Percentiles rank a stretch among this genome's conserved stretches.
Conservation (phyloP, 1,140 invertebrate genomes). For the Diorhabda sublineata region DNA sequence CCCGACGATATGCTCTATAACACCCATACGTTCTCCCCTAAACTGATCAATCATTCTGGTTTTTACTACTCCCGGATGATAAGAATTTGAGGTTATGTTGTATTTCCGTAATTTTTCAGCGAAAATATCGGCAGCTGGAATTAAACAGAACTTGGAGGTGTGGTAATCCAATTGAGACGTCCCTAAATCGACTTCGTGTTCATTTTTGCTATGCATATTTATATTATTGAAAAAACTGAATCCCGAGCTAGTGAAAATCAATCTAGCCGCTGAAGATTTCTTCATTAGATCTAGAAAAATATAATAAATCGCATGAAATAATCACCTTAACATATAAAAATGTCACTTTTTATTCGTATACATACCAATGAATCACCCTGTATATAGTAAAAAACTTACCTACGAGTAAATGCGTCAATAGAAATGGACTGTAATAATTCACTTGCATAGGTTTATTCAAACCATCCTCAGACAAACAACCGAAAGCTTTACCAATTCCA, state of each 20-base stretch:
- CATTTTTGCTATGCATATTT: neutral
- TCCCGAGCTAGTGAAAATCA: constrained; percentile 4
- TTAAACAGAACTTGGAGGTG: constrained; percentile 4
- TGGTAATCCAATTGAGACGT: neutral
- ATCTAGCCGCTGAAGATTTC: constrained; percentile 3
- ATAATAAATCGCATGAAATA: neutral
- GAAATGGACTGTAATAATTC: constrained; percentile 63
- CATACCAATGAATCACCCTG: too few species aligned
- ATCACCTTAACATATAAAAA: too few species aligned
- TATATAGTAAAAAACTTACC: constrained; percentile 42
- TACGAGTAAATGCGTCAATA: constrained; percentile 58
- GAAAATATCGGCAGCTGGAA: constrained; percentile 3
- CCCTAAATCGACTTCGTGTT: neutral
- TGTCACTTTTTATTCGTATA: too few species aligned
- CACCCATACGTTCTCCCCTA: neutral
- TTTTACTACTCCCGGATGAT: constrained; percentile 6
- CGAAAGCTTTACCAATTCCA: constrained; percentile 43
- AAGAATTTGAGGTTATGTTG: constrained; percentile 9
- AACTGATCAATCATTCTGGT: neutral
- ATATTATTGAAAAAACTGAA: neutral
- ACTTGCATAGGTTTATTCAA: constrained; percentile 56
- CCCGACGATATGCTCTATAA: neutral
- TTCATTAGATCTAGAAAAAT: constrained; percentile 4
- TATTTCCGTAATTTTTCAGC: constrained; percentile 10
- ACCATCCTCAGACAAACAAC: constrained; percentile 54